phyloP scores from a whole-genome alignment of 2,113 vertebrate species.

The human (Homo sapiens) region DNA sequence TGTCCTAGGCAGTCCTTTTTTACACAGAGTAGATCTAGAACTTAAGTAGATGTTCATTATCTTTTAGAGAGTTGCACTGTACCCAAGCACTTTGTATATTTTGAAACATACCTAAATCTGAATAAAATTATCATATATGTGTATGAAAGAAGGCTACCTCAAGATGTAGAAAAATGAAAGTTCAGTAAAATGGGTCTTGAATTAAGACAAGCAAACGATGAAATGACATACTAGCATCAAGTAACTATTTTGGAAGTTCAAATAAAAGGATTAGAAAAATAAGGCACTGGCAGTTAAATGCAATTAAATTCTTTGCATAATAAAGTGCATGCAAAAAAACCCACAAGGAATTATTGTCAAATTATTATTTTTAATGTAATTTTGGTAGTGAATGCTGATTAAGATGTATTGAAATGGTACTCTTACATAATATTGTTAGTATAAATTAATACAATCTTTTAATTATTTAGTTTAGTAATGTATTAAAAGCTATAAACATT shows the following conservation, averaged over 20 bases:
- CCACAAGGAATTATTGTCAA: background rate
- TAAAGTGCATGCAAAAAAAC: background rate
- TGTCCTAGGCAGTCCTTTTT: background rate
- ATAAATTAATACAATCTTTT: background rate
- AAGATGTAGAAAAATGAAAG: background rate
- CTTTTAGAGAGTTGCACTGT: background rate
- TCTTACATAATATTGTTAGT: background rate
- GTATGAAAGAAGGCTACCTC: background rate
- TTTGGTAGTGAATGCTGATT: background rate
- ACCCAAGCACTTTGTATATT: background rate
- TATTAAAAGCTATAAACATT: background rate
- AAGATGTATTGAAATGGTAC: background rate
- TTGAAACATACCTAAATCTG: background rate
- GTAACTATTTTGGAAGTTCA: background rate
- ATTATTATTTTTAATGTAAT: background rate
- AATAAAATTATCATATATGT: background rate
- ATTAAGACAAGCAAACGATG: background rate
- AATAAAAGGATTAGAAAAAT: background rate
- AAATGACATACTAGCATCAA: background rate
- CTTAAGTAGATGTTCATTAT: background rate
- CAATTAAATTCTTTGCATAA: background rate
- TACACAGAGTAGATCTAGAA: background rate
- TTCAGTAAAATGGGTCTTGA: background rate
- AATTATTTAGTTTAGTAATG: background rate
- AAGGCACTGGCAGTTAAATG: background rate